These are phyloP conservation scores for Sarcoramphus papa DNA, from an alignment of 2,797 vertebrate genomes.

Conservation along the genomic window DNA sequence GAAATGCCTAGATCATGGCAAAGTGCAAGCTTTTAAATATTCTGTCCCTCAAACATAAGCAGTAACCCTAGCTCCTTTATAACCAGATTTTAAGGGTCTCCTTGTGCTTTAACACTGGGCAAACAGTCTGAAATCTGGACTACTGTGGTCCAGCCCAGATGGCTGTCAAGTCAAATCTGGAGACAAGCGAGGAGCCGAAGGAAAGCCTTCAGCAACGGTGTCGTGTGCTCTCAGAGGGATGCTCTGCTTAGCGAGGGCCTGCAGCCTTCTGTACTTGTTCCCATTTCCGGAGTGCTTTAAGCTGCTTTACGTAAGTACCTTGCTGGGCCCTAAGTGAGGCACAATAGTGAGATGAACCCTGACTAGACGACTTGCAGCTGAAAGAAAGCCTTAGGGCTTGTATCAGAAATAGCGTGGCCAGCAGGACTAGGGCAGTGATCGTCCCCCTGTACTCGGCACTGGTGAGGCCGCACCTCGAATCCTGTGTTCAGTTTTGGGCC, in stretches of 20 bases:
- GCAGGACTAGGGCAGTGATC: too few species aligned
- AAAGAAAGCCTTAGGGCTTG: neutral
- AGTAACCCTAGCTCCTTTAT: neutral
- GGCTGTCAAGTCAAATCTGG: neutral
- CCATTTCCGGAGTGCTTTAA: neutral
- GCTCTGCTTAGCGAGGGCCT: neutral
- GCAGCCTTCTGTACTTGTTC: neutral
- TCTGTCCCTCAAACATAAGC: neutral
- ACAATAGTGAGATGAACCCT: neutral
- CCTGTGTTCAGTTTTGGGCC: too few species aligned
- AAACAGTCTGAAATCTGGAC: neutral
- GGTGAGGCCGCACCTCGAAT: too few species aligned
- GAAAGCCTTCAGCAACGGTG: neutral
- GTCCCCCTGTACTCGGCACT: too few species aligned
- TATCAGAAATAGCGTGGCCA: too few species aligned
- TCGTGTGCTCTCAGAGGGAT: neutral
- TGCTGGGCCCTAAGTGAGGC: neutral
- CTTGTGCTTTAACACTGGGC: neutral
- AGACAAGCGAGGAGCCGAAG: neutral
- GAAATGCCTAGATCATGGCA: neutral
- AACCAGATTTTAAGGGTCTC: neutral
- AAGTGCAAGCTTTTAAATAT: neutral
- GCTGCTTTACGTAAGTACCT: neutral
- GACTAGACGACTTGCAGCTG: neutral
- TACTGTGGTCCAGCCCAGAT: neutral